phyloP scores from a whole-genome alignment of 1,140 invertebrate genomes.

The Drosophila truncata region DNA sequence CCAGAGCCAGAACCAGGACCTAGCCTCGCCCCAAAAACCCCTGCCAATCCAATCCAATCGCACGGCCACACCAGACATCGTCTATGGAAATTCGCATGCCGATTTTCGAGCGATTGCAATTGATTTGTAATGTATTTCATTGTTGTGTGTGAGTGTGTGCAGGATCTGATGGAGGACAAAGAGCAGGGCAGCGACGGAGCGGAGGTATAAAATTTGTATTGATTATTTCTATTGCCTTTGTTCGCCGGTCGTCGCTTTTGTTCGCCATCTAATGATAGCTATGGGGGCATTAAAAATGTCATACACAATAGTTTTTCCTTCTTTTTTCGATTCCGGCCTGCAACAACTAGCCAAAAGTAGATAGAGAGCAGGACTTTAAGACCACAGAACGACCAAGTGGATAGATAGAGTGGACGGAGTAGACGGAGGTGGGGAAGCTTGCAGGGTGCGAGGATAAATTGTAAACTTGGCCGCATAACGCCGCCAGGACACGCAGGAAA shows the following conservation, averaged over 20 bases:
- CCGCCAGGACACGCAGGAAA: constrained; percentile 64
- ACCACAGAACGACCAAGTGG: neutral
- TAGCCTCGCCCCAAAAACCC: constrained; percentile 16
- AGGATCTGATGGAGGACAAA: constrained; percentile 23
- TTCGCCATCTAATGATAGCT: constrained; percentile 80
- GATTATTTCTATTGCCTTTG: constrained; percentile 83
- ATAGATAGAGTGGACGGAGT: neutral
- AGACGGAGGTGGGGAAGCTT: constrained; percentile 6
- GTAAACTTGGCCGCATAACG: constrained; percentile 55
- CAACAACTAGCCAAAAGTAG: constrained; percentile 16
- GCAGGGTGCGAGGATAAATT: constrained; percentile 33
- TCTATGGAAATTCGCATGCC: constrained; percentile 82
- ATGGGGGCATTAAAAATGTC: constrained; percentile 82
- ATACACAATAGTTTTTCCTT: constrained; percentile 43
- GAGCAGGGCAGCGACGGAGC: neutral
- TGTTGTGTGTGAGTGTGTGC: constrained; percentile 56
- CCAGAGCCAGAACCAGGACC: neutral
- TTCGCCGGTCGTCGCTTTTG: constrained; percentile 70
- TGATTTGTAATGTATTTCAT: constrained; percentile 84
- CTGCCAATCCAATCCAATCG: constrained; percentile 56
- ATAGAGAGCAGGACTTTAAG: constrained; percentile 41
- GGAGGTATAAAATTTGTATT: constrained; percentile 77
- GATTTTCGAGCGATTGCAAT: constrained; percentile 83
- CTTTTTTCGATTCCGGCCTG: constrained; percentile 1
- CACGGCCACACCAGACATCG: constrained; percentile 66